A percentile compares a stretch with the other conserved stretches of the same genome.
Conservation (phyloP, 2,888 invertebrate genomes). For the Eristalinus sepulchralis region DNA sequence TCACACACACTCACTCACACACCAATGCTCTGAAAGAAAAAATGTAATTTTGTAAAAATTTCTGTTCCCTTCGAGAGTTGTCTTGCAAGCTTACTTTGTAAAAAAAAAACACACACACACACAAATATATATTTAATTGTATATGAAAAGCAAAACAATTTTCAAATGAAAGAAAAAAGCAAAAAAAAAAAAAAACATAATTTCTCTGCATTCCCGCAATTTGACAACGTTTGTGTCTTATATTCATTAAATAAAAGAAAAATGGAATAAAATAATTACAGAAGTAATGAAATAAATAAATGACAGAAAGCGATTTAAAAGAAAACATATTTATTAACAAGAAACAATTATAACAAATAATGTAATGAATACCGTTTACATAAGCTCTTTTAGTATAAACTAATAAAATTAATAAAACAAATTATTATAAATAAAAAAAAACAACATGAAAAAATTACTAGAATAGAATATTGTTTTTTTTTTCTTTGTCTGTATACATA, state of each 20-base stretch:
- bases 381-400: slow-evolving; percentile 71
- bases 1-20: neutral
- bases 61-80: slow-evolving; percentile 26
- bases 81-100: slow-evolving; percentile 47
- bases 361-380: slow-evolving; percentile 67
- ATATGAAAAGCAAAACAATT: neutral
- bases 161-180: slow-evolving; percentile 4
- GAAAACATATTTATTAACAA: slow-evolving; percentile 38
- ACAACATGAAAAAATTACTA: slow-evolving; percentile 71
- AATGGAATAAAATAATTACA: neutral
- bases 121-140: slow-evolving; percentile 34
- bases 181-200: slow-evolving; percentile 19
- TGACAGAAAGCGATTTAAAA: slow-evolving; percentile 42
- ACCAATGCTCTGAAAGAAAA: neutral
- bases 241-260: slow-evolving; percentile 45
- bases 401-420: slow-evolving; percentile 60
- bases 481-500: too few relatives aligned
- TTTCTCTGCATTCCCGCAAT: slow-evolving; percentile 58
- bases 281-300: slow-evolving; percentile 31
- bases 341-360: slow-evolving; percentile 36
- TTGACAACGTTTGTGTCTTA: slow-evolving; percentile 67
- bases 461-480: slow-evolving; percentile 43
- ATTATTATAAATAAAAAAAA: slow-evolving; percentile 71
- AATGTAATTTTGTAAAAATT: slow-evolving; percentile 14
- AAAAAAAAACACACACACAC: neutral